Conservation (phyloP, 2,113 vertebrate species). For the Camelus bactrianus region DNA sequence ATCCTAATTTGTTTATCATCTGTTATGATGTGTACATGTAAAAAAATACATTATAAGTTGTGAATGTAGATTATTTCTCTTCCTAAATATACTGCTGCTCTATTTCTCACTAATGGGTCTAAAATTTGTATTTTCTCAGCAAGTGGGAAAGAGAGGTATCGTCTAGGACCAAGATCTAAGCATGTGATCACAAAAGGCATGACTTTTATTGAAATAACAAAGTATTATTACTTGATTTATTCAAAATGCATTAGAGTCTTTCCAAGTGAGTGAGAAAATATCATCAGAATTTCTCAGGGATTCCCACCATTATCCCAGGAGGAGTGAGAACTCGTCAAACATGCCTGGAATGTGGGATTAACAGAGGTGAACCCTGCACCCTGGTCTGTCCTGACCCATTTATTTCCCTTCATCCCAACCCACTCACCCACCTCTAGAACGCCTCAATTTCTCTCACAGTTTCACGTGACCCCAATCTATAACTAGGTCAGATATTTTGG, state of each 20-base stretch:
- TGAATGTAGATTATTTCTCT: not conserved
- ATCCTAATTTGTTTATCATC: not conserved
- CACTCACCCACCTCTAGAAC: not conserved
- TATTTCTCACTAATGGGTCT: not conserved
- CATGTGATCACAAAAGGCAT: not conserved
- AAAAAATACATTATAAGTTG: not conserved
- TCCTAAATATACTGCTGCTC: not conserved
- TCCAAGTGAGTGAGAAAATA: not conserved
- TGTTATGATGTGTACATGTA: not conserved
- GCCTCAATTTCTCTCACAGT: not conserved
- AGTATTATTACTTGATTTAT: not conserved
- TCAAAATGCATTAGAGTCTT: not conserved
- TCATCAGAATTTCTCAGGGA: not conserved
- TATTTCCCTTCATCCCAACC: not conserved
- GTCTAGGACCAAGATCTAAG: not conserved
- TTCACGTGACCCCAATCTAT: not conserved
- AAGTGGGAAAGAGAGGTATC: not conserved
- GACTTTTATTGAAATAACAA: not conserved
- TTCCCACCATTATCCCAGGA: not conserved
- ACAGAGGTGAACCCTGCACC: no score
- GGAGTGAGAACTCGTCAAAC: not conserved
- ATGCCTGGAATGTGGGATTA: not conserved
- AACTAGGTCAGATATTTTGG: conserved; percentile 64
- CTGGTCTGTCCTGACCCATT: not conserved
- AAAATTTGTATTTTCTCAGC: not conserved